These are phyloP conservation scores for Stomatorhinus walkeri DNA, from an alignment of 2,797 vertebrate species.

Conservation along the genomic window DNA sequence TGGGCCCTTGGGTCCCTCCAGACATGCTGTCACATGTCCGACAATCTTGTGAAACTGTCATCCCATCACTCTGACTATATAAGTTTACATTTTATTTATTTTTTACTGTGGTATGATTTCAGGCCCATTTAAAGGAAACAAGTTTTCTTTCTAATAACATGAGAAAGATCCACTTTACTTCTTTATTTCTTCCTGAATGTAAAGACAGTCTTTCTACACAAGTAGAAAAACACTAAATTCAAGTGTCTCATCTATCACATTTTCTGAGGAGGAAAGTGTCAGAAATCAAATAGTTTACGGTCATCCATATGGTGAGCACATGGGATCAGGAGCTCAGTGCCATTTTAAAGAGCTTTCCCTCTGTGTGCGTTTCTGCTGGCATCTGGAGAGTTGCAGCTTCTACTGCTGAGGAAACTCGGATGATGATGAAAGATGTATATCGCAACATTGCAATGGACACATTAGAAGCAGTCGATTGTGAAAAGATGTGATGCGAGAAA, in stretches of 20 bases:
- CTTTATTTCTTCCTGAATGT: background rate
- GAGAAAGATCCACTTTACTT: background rate
- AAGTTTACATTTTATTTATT: background rate
- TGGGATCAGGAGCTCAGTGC: background rate
- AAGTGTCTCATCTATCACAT: background rate
- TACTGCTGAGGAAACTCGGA: background rate
- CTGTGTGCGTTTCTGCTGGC: background rate
- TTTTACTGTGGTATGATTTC: constrained; percentile 60
- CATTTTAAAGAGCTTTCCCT: background rate
- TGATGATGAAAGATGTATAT: background rate
- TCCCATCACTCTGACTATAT: constrained; percentile 12
- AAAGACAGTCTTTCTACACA: background rate
- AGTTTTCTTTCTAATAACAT: background rate
- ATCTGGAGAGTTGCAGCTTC: background rate
- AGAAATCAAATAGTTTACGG: background rate
- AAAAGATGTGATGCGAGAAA: background rate
- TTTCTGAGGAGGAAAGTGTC: background rate
- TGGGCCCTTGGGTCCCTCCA: constrained; percentile 26
- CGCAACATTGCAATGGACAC: background rate
- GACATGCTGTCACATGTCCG: constrained; percentile 34
- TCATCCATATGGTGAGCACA: background rate
- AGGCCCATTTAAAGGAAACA: background rate
- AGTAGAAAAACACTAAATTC: background rate
- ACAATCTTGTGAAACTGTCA: constrained; percentile 46
- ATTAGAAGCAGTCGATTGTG: background rate